Evolutionary conservation across 1,140 invertebrate species (phyloP).

Genomic region (Sminthurinus signatus): DNA sequence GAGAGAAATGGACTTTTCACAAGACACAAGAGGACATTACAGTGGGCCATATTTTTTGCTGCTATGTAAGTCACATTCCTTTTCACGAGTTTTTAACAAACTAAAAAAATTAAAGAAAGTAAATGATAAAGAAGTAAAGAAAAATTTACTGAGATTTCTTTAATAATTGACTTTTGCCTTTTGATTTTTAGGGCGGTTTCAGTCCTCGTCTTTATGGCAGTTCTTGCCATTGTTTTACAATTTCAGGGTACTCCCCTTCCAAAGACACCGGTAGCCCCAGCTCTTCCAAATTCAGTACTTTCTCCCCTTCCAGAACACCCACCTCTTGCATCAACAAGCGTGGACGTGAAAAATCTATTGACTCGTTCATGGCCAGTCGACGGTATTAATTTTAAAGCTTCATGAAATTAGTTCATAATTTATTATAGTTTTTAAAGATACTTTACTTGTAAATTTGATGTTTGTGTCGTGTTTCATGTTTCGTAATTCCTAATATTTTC

Average conservation of each 20-base stretch:
- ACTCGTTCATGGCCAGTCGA: too few species aligned
- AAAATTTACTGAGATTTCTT: background rate
- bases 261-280: too few species aligned
- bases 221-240: background rate
- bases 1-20: background rate
- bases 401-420: too few species aligned
- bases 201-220: background rate
- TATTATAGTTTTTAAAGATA: too few species aligned
- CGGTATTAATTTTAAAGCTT: too few species aligned
- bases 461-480: too few species aligned
- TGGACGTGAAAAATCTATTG: too few species aligned
- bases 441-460: too few species aligned
- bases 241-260: background rate
- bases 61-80: background rate
- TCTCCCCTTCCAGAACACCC: conserved; percentile 58
- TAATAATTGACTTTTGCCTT: background rate
- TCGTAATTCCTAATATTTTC: too few species aligned
- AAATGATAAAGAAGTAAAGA: background rate
- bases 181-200: background rate
- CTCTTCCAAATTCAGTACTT: too few species aligned
- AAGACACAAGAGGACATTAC: background rate
- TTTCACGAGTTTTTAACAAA: too few species aligned
- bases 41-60: background rate
- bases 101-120: too few species aligned
- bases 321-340: conserved; percentile 59